These are phyloP conservation scores for Alosa alosa DNA, from an alignment of 2,113 vertebrate species.

Conservation along the genomic window DNA sequence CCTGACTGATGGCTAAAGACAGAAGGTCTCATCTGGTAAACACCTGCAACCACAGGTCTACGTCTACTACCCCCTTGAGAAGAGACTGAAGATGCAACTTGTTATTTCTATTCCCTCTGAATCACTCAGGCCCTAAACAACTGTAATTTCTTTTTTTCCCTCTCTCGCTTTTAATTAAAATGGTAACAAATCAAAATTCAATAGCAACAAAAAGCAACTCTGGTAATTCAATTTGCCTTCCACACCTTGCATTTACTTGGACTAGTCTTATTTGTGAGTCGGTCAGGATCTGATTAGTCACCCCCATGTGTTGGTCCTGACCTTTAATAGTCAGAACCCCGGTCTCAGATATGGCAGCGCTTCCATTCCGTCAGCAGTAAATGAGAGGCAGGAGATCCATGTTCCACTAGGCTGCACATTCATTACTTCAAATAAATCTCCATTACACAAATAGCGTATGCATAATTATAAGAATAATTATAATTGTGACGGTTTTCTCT, in stretches of 20 bases:
- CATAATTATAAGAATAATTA: slow-evolving; percentile 73
- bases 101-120: not conserved
- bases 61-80: too few species aligned
- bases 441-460: slow-evolving; percentile 69
- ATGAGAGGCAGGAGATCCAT: slow-evolving; percentile 60
- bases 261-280: not conserved
- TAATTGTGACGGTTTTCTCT: slow-evolving; percentile 66
- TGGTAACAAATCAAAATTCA: not conserved
- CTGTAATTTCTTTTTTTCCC: not conserved
- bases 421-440: slow-evolving; percentile 72
- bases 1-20: not conserved
- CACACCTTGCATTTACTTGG: not conserved
- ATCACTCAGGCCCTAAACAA: not conserved
- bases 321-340: not conserved
- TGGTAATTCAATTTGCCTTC: not conserved
- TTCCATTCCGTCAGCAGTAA: slow-evolving; percentile 37
- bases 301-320: not conserved
- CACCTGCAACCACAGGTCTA: not conserved
- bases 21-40: not conserved
- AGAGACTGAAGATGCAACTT: not conserved
- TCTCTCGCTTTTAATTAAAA: not conserved
- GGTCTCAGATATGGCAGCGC: not conserved
- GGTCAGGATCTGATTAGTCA: not conserved
- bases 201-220: not conserved
- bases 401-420: slow-evolving; percentile 74